Percentiles rank a stretch among this genome's conserved stretches.
phyloP scores from a whole-genome alignment of 2,113 vertebrate species.

The Antechinus flavipes region DNA sequence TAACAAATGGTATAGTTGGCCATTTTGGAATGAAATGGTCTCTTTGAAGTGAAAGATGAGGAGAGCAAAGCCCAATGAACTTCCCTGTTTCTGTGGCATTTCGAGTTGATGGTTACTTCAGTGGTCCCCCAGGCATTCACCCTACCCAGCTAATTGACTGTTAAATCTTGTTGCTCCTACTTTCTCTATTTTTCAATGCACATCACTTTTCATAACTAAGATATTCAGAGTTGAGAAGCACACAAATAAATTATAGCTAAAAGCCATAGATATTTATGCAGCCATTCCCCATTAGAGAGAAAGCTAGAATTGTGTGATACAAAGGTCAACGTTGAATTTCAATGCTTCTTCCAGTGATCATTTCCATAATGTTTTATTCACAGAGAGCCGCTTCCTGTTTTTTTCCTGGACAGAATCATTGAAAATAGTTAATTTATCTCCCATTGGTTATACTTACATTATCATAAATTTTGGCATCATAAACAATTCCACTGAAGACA shows the following conservation, averaged over 20 bases:
- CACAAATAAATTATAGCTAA: not conserved
- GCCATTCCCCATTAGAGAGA: not conserved
- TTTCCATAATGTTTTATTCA: constrained; percentile 61
- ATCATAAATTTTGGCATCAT: constrained; percentile 51
- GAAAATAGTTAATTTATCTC: constrained; percentile 46
- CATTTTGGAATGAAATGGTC: not conserved
- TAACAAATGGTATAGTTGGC: not conserved
- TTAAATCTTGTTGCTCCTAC: not conserved
- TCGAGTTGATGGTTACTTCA: not conserved
- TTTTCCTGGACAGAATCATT: constrained; percentile 54
- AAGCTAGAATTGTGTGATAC: not conserved
- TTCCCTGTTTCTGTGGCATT: not conserved
- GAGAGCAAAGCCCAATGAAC: not conserved
- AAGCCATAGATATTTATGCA: fast-evolving
- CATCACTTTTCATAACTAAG: not conserved
- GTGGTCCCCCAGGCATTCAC: not conserved
- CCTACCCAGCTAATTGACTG: not conserved
- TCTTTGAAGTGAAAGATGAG: not conserved
- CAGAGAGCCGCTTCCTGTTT: constrained; percentile 59
- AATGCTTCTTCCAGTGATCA: not conserved
- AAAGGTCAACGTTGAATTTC: constrained; percentile 54
- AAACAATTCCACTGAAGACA: constrained; percentile 42
- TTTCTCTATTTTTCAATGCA: not conserved
- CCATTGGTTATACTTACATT: constrained; percentile 46
- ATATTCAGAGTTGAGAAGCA: not conserved